Evolutionary conservation across 2,113 vertebrate species (phyloP).

Genomic region (Heterochromis multidens): DNA sequence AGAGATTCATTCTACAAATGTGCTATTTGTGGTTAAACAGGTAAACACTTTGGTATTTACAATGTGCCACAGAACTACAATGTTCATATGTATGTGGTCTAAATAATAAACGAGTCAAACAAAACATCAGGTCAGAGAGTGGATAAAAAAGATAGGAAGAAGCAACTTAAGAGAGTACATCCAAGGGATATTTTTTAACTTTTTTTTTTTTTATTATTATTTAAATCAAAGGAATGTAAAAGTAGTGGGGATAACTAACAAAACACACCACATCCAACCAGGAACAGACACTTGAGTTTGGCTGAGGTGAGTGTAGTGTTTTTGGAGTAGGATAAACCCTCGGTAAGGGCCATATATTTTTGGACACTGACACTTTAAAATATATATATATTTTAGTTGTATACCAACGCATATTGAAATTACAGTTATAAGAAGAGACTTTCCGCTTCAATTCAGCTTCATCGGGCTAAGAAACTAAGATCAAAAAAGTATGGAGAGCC

Average conservation of each 20-base stretch:
- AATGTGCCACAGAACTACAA: neutral
- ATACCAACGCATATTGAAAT: too few species aligned
- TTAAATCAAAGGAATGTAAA: neutral
- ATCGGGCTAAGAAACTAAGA: too few species aligned
- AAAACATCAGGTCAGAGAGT: neutral
- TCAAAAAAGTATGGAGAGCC: too few species aligned
- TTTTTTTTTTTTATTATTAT: neutral
- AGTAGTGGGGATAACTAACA: neutral
- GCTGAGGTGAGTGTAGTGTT: neutral
- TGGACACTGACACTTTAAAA: too few species aligned
- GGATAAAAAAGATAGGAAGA: neutral
- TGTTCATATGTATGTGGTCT: neutral
- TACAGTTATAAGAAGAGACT: too few species aligned
- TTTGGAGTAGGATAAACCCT: neutral
- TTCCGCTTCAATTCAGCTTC: too few species aligned
- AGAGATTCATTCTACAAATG: slow-evolving; percentile 28
- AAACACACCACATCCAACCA: neutral
- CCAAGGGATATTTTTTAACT: neutral
- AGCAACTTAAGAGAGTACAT: neutral
- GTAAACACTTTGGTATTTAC: slow-evolving; percentile 13
- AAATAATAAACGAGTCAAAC: neutral
- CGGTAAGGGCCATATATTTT: too few species aligned
- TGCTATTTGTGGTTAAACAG: neutral
- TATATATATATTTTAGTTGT: too few species aligned
- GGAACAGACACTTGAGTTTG: neutral